Evolutionary conservation across 2,797 vertebrate genomes (phyloP).

Genomic region (Sebastes goodei): DNA sequence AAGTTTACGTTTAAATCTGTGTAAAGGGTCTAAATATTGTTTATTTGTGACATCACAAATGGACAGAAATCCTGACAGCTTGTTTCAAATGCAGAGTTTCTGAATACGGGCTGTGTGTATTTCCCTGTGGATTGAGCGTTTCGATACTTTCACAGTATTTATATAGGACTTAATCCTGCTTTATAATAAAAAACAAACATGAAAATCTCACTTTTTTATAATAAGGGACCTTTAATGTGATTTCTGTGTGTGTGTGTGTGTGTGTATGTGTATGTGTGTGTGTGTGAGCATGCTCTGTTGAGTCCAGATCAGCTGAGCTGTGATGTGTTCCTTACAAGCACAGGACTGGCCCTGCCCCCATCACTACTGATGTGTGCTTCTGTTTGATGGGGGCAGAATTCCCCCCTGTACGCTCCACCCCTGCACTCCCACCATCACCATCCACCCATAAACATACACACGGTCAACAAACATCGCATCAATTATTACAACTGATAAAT

Average conservation of each 20-base stretch:
- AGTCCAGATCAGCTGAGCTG: slow-evolving; percentile 27
- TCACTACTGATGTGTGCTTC: slow-evolving; percentile 41
- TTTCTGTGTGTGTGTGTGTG: not conserved
- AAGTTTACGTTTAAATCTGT: not conserved
- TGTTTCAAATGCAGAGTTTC: too few relatives aligned
- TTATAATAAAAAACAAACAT: too few relatives aligned
- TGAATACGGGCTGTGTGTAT: too few relatives aligned
- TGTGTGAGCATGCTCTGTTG: not conserved
- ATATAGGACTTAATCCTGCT: too few relatives aligned
- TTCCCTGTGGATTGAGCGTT: too few relatives aligned
- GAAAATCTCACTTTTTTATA: too few relatives aligned
- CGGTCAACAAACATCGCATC: slow-evolving; percentile 2
- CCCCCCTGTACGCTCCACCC: not conserved
- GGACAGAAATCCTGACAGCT: too few relatives aligned
- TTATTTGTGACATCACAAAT: too few relatives aligned
- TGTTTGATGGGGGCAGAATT: slow-evolving; percentile 39
- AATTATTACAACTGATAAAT: slow-evolving; percentile 39
- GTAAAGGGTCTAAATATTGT: too few relatives aligned
- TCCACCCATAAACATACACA: not conserved
- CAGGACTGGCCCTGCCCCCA: slow-evolving; percentile 23
- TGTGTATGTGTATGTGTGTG: not conserved
- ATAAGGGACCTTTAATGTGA: too few relatives aligned
- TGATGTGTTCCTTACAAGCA: slow-evolving; percentile 36
- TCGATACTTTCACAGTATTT: too few relatives aligned
- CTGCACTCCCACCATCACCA: slow-evolving; percentile 12